Base-by-base conservation (phyloP, 2,888 invertebrate species). In the Allacma fusca region DNA sequence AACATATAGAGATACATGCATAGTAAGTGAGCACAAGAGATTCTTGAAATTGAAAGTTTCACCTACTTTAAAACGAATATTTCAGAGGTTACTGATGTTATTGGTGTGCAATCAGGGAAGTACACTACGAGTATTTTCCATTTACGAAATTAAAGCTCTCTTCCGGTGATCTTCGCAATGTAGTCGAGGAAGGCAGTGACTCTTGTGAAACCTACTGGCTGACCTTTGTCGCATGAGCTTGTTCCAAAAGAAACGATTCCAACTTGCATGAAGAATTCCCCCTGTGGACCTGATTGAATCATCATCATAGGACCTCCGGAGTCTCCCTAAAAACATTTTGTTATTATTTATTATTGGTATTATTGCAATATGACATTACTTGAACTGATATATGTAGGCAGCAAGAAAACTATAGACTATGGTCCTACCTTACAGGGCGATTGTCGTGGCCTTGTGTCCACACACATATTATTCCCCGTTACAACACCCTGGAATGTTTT, bases 181-280 rank as follows among this genome's bases (percentile, higher is more conserved):
- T 76, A 84, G 44, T 83, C 82, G 21, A 83, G 24, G 34, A 83
- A 84, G 1, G 84, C 84, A 12, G 83, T 82, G 0, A 82, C 72
- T 43, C 84, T 72, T 0, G 83, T 84, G 64, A 84, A 83, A n/a
- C 83, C 84, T 19, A 84, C 83, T 4, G 84, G 84, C 13, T 78
- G 43, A 26, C 81, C 83, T 21, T 78, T 64, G 43, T 84, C 81
- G 50, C 71, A 71, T 5, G 83, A 81, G 34, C 78, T 78, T 16
- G 82, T 80, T 62, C 84, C 84, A 57, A 83, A 84, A 0, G 83
- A 83, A 0, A 84, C 84, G 5, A 83, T 81, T 16, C 84, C 84
- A 21, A 84, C 74, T 79, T 83, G 83, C 81, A 82, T 82, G 29
- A 81, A 81, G 34, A 74, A 82, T 12, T 81, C 77, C 16, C 81